Percentiles rank a stretch among this genome's conserved stretches.
Evolutionary conservation across 2,113 vertebrate species (phyloP).

Genomic region (Paradisaea rubra): DNA sequence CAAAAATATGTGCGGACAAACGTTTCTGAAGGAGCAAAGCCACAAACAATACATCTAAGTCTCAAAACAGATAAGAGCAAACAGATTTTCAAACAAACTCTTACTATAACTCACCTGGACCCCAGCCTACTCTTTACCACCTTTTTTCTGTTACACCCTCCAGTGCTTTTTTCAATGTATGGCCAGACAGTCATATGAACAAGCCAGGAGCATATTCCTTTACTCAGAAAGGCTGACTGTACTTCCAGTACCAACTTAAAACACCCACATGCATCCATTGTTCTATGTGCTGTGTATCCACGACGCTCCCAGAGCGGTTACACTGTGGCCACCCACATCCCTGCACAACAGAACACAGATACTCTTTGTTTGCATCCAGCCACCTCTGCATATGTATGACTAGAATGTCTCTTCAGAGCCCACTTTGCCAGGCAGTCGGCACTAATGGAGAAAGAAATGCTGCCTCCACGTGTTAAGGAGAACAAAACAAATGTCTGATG

Average conservation of each 20-base stretch:
- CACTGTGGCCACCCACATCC: background rate
- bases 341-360: background rate
- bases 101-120: background rate
- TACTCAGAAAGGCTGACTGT: background rate
- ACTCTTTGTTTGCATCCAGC: background rate
- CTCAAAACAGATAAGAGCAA: background rate
- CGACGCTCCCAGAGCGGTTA: background rate
- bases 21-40: background rate
- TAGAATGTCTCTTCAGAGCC: background rate
- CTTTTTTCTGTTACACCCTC: background rate
- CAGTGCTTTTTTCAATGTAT: accelerated
- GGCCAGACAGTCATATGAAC: accelerated
- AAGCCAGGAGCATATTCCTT: background rate
- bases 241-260: background rate
- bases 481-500: background rate
- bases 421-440: background rate
- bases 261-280: accelerated
- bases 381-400: accelerated
- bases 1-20: accelerated
- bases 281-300: background rate
- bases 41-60: background rate
- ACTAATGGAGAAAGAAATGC: background rate
- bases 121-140: accelerated
- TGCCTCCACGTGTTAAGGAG: background rate
- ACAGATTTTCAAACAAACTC: background rate